Evolutionary conservation across 2,113 vertebrate species (phyloP).

Genomic region (Ivindomyrus marchei): DNA sequence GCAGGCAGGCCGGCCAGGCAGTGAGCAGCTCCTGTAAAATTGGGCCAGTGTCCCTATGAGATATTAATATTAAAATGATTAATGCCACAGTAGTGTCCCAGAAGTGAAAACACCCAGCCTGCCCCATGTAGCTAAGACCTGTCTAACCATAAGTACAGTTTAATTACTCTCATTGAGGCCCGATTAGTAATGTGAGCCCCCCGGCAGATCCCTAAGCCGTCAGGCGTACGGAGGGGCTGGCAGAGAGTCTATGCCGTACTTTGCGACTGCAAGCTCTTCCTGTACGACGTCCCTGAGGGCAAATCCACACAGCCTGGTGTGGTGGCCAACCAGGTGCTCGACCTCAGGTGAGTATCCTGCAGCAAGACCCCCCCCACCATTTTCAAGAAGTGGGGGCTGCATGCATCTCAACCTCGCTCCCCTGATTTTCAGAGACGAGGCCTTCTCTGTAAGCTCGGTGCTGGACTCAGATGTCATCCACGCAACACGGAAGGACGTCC

Average conservation of each 20-base stretch:
- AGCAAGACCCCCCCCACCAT: neutral
- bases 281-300: conserved; percentile 90
- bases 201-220: conserved; percentile 87
- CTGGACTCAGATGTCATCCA: conserved; percentile 92
- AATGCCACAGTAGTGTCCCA: neutral
- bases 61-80: too few species aligned
- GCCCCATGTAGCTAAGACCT: neutral
- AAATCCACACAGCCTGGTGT: conserved; percentile 87
- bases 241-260: conserved; percentile 88
- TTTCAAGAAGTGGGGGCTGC: neutral
- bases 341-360: conserved; percentile 74
- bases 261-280: conserved; percentile 90
- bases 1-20: neutral
- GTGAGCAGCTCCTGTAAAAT: neutral
- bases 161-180: neutral
- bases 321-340: conserved; percentile 82
- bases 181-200: too few species aligned
- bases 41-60: neutral
- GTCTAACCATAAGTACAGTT: neutral
- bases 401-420: neutral
- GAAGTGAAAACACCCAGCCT: neutral
- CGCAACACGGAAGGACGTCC: conserved; percentile 85
- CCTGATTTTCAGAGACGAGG: conserved; percentile 75
- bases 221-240: conserved; percentile 95
- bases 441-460: conserved; percentile 90